Conservation (phyloP, 1,140 invertebrate species). For the Bombus huntii region DNA sequence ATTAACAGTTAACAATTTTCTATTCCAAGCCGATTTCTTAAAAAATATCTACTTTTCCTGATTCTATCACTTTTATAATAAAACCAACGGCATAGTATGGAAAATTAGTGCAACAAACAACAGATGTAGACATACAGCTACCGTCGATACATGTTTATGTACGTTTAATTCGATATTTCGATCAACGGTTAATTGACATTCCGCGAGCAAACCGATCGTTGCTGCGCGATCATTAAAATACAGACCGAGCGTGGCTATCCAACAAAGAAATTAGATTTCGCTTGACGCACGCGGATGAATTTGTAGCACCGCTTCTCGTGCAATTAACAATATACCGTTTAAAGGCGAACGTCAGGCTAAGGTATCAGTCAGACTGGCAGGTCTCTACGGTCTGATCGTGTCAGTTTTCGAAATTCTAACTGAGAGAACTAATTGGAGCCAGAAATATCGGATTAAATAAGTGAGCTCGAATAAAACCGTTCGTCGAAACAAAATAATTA, state of each 20-base stretch:
- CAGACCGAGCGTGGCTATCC: background rate
- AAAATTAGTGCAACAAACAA: background rate
- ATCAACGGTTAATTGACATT: background rate
- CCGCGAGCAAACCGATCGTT: background rate
- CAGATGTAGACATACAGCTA: background rate
- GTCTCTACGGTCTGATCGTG: background rate
- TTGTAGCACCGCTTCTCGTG: background rate
- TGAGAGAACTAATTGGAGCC: conserved; percentile 10
- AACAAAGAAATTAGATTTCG: background rate
- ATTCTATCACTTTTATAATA: background rate
- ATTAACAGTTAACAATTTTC: too few species aligned
- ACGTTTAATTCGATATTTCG: background rate
- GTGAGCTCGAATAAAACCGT: conserved; percentile 1
- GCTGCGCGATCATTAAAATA: background rate
- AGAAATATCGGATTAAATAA: conserved; percentile 14
- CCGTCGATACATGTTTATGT: background rate
- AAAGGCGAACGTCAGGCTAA: background rate
- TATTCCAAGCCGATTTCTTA: background rate
- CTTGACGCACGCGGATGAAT: background rate
- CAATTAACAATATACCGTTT: background rate
- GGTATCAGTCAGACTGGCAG: conserved; percentile 2
- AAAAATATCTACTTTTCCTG: too few species aligned
- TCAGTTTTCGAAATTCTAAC: conserved; percentile 9
- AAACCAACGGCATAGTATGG: background rate
- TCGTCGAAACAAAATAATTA: conserved; percentile 23